Base-by-base conservation (phyloP, 2,113 vertebrate genomes). In the Chelonoidis abingdonii region DNA sequence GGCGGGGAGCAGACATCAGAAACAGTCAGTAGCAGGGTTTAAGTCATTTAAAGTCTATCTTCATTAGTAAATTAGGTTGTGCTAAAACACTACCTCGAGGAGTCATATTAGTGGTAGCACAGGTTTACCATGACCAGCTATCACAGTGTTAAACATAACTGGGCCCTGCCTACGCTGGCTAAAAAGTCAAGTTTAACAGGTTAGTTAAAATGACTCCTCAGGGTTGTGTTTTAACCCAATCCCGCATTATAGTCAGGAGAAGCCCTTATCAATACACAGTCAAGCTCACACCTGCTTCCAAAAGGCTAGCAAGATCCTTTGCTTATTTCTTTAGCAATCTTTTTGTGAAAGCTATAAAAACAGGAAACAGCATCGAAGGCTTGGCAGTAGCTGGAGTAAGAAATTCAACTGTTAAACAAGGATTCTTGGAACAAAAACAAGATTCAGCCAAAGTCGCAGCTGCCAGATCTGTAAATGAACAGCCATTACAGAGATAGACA, bases 361-460 rank as follows among this genome's bases (percentile, higher is more conserved):
- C 1, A 5, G n/a, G 41, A 65, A n/a, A 22, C 3, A 96, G 75
- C 54, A 83, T 22, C 22, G 8, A 6, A 57, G 86, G 19, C 82
- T 62, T 94, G 94, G 56, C 95, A 94, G 59, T 57, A 72, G 84
- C n/a, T n/a, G 92, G 80, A 85, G 90, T 83, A 96, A 92, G 57
- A 95, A 95, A 41, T 54, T 19, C 80, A 35, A 81, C 17, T n/a
- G 88, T 85, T 89, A 86, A 90, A 95, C 65, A 80, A 75, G 79
- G 92, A 79, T 84, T 95, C 86, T 85, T 96, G 81, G 81, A 91
- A 95, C 76, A 94, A 95, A 97, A 95, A 19, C 25, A 56, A 76
- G 54, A 88, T 75, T 94, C 86, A 95, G 79, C 85, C 87, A 96
- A 93, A 90, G 82, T 80, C 87, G 95, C 96, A 96, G 96, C 95